Percentiles rank a stretch among this genome's conserved stretches.
These are phyloP conservation scores for Dissostichus mawsoni DNA, from an alignment of 2,113 vertebrate genomes.

Conservation along the genomic window DNA sequence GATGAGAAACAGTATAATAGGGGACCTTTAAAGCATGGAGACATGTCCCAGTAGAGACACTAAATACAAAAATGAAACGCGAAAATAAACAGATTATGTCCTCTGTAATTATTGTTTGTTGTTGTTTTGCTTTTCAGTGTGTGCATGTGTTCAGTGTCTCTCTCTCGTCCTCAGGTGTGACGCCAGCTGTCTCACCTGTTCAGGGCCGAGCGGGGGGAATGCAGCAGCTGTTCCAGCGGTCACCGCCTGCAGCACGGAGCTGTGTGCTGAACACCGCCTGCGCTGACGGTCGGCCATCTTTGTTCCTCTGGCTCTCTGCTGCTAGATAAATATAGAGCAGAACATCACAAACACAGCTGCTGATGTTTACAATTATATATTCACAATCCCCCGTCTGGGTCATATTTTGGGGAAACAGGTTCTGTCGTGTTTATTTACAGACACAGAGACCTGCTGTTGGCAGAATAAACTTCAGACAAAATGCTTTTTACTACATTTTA, in stretches of 20 bases:
- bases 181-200: slow-evolving; percentile 91
- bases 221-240: slow-evolving; percentile 92
- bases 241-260: slow-evolving; percentile 89
- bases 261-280: slow-evolving; percentile 92
- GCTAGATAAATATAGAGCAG: slow-evolving; percentile 6
- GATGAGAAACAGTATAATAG: too few relatives aligned
- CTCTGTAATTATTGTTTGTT: not conserved
- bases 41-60: too few relatives aligned
- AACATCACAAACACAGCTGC: not conserved
- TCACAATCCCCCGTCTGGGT: too few relatives aligned
- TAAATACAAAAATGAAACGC: too few relatives aligned
- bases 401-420: too few relatives aligned
- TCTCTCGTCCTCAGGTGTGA: slow-evolving; percentile 88
- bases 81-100: too few relatives aligned
- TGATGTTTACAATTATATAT: not conserved
- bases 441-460: too few relatives aligned
- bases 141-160: slow-evolving; percentile 33
- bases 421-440: not conserved
- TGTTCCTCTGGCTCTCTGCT: slow-evolving; percentile 19
- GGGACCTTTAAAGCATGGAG: too few relatives aligned
- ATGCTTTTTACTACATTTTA: too few relatives aligned
- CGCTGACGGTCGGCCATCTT: slow-evolving; percentile 90
- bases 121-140: not conserved
- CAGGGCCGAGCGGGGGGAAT: slow-evolving; percentile 89
- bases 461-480: too few relatives aligned